These are phyloP conservation scores for Bombus soroeensis DNA, from an alignment of 1,140 invertebrate genomes.

Conservation along the genomic window DNA sequence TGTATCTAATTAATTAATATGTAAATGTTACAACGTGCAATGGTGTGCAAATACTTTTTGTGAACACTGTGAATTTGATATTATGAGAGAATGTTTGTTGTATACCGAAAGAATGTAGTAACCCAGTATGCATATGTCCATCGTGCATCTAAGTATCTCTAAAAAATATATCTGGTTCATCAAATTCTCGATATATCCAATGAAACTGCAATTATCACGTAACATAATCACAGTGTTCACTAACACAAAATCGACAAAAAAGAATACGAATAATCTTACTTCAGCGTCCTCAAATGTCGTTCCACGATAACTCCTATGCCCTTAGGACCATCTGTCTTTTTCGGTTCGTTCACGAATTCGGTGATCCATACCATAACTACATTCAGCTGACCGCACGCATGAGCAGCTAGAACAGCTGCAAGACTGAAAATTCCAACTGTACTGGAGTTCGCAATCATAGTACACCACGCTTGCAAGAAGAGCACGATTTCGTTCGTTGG, in stretches of 20 bases:
- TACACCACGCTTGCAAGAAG: slow-evolving; percentile 7
- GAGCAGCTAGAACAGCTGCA: slow-evolving; percentile 49
- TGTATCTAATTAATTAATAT: too few relatives aligned
- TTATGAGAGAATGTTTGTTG: background rate
- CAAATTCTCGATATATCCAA: slow-evolving; percentile 57
- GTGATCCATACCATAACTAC: slow-evolving; percentile 45
- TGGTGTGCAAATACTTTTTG: too few relatives aligned
- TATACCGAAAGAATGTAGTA: slow-evolving; percentile 70
- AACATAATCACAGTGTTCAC: background rate
- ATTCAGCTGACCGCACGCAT: slow-evolving; percentile 53
- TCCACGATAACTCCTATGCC: slow-evolving; percentile 49
- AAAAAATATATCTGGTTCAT: slow-evolving; percentile 63
- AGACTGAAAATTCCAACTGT: slow-evolving; percentile 41
- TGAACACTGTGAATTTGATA: too few relatives aligned
- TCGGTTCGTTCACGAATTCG: slow-evolving; percentile 6
- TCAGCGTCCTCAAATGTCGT: slow-evolving; percentile 54
- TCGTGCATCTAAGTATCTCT: slow-evolving; percentile 64
- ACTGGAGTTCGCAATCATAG: slow-evolving; percentile 40
- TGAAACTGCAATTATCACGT: slow-evolving; percentile 58
- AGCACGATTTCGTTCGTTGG: slow-evolving; percentile 52
- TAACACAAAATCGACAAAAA: background rate
- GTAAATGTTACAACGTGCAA: too few relatives aligned
- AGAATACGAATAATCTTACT: background rate
- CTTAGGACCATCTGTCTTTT: background rate
- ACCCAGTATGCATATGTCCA: slow-evolving; percentile 65